Evolutionary conservation across 1,140 invertebrate genomes (phyloP), one percentile per base, ranked within the genome.

Genomic region (Musca vetustissima): DNA sequence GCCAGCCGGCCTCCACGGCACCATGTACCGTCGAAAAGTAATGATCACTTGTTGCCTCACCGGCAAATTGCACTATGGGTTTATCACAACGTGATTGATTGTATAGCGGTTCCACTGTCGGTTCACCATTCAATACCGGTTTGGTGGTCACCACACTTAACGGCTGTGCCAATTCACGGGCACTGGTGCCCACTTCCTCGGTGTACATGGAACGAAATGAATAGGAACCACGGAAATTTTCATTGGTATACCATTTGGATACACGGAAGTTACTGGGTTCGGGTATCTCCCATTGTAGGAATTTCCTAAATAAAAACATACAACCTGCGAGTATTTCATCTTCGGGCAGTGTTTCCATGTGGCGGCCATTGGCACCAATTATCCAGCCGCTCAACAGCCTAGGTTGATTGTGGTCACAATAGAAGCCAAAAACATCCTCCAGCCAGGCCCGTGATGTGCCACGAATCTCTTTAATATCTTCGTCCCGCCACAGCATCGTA

Each of bases 1-100:
- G 84, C 82, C 89, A 90, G 0, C 93, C 93, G 11, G 88, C 86
- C 80, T 91, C 89, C 2, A 94, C 84, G 1, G 93, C 93, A 14
- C 93, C 93, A 79, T 96, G 93, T 0, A 92, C 92, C 1, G 91
- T 92, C 14, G 89, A 90, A 77, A 89, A 93, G 75, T 87, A 88
- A 72, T 87, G 83, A 43, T 87, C 80, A 66, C 89, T 88, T 1
- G 90, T 90, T 0, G 90, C 90, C 84, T 92, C 91, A 0, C 91
- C 91, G 15, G 88, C 90, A 74, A 93, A 92, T n/a, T 91, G 76
- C 14, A 89, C 84, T 28, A 91, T 76, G 13, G 89, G 89, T 28
- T 85, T 75, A 28, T 81, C 76, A 48, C 77, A 81, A 71, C 77
- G 77, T 36, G 72, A 80, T 71, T 80, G 78, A 21, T 69, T 70